phyloP scores from a whole-genome alignment of 2,113 vertebrate species.

The Bos javanicus region DNA sequence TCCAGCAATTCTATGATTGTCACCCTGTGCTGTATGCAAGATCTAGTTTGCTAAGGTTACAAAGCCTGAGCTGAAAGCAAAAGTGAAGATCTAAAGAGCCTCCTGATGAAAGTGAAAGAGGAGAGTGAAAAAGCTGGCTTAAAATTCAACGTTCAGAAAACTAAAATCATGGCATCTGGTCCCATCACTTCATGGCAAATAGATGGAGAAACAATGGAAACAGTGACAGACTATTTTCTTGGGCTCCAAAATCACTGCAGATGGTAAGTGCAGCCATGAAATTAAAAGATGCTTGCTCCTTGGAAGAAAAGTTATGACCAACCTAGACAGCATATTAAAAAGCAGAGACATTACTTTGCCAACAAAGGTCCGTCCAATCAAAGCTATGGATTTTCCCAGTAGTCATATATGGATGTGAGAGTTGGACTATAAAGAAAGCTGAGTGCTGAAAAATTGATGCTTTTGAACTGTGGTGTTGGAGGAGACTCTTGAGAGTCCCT shows the following conservation, averaged over 20 bases:
- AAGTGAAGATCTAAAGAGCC: background rate
- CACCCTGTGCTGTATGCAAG: background rate
- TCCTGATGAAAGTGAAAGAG: background rate
- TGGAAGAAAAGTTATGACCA: background rate
- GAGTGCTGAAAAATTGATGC: background rate
- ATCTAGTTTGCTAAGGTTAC: background rate
- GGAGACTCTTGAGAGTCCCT: background rate
- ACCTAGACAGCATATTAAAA: background rate
- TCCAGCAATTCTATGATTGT: background rate
- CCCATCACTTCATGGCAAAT: background rate
- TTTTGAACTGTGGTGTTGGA: background rate
- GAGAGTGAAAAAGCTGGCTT: background rate
- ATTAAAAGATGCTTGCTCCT: background rate
- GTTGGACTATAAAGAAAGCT: background rate
- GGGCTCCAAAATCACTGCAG: background rate
- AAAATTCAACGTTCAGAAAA: background rate
- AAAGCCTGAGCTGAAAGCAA: background rate
- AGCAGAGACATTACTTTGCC: background rate
- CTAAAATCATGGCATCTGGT: background rate
- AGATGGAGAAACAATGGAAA: background rate
- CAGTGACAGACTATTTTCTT: background rate
- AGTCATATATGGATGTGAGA: background rate
- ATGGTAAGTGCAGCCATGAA: background rate
- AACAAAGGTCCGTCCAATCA: background rate
- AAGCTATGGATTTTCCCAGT: background rate